Base-by-base conservation (phyloP, 2,888 invertebrate genomes). In the Heliconius ethilla region DNA sequence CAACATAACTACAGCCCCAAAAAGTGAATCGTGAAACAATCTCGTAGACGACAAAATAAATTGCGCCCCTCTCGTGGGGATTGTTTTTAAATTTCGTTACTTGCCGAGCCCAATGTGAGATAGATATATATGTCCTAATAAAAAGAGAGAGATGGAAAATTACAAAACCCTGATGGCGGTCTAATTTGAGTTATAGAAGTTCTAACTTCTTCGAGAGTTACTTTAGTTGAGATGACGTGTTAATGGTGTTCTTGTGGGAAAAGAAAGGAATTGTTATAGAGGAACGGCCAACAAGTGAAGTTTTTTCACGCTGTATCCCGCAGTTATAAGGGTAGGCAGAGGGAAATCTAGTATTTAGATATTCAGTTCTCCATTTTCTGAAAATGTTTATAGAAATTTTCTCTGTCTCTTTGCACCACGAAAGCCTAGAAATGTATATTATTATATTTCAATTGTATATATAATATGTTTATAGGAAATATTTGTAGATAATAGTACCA, bases 71-170 rank as follows among this genome's bases (percentile, higher is more conserved):
- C 82, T 84, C 83, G 79, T 80, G 81, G 84, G 84, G 80, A 85
- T 92, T 92, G 92, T 92, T 92, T 92, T 92, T 91, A 91, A 92
- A 92, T 91, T 90, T 91, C 87, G 90, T 92, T 92, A 91, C 86
- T 83, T 76, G 82, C 83, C 81, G 80, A 82, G 40, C 79, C 78
- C 77, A 78, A 81, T 85, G 63, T 62, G 85, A 84, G 88, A 88
- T 78, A 76, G 77, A 51, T 33, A 78, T 80, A 85, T 79, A n/a
- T 27, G 15, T 59, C 55, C 45, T 62, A 29, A 76, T 27, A 82
- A 70, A 18, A 79, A n/a, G 82, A 84, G 62, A 79, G 83, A 82
- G 82, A 84, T 37, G 45, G 62, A 59, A 72, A 65, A n/a, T 33
- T 67, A 75, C 33, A 40, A 51, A 63, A n/a, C 29, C 51, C 25